phyloP scores from a whole-genome alignment of 2,888 invertebrate species.

The Ectemnius cavifrons region DNA sequence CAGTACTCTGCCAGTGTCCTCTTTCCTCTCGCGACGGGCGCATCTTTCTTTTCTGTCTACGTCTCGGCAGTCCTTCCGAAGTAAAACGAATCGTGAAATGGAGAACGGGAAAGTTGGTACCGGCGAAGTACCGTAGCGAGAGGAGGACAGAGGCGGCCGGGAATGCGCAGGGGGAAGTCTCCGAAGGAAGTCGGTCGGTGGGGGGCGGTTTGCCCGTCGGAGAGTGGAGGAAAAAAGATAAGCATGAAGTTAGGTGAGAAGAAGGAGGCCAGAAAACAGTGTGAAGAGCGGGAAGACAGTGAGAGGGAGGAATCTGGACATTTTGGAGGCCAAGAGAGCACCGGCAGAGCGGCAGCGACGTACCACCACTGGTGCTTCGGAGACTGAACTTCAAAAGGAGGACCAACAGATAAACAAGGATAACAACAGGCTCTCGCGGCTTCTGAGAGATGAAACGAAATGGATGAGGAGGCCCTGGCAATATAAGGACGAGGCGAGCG shows the following conservation, averaged over 20 bases:
- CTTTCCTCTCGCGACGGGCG: too few relatives aligned
- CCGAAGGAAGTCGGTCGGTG: too few relatives aligned
- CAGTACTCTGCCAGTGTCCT: too few relatives aligned
- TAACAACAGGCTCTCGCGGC: background rate
- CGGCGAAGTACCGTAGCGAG: too few relatives aligned
- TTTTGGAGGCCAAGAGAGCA: background rate
- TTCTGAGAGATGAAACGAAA: conserved; percentile 27
- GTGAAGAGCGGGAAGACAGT: background rate
- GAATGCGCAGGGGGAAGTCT: too few relatives aligned
- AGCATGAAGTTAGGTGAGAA: background rate
- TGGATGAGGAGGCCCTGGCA: conserved; percentile 27
- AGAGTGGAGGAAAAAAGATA: background rate
- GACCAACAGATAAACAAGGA: background rate
- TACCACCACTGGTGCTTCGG: background rate
- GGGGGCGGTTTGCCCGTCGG: background rate
- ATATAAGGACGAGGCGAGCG: conserved; percentile 23
- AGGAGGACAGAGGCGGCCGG: too few relatives aligned
- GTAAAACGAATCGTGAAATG: too few relatives aligned
- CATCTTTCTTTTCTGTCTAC: too few relatives aligned
- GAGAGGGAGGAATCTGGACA: conserved; percentile 7
- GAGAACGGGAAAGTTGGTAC: too few relatives aligned
- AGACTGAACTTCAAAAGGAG: background rate
- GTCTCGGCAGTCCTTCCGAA: too few relatives aligned
- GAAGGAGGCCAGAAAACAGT: background rate
- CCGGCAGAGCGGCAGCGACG: background rate